phyloP scores from a whole-genome alignment of 2,113 vertebrate genomes.

The Ptyas mucosa region DNA sequence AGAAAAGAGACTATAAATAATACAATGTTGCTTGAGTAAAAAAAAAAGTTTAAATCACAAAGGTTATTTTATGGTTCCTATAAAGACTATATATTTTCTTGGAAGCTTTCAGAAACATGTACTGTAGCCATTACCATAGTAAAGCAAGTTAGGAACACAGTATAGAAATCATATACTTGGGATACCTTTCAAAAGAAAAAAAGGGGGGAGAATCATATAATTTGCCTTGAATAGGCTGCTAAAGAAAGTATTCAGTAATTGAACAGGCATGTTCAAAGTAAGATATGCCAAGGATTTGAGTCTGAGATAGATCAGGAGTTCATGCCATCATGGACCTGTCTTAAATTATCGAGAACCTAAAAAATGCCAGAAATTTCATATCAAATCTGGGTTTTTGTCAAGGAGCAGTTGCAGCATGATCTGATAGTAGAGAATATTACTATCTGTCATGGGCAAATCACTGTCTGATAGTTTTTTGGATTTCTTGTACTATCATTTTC shows the following conservation, averaged over 20 bases:
- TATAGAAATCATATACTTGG: neutral
- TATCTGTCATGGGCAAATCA: neutral
- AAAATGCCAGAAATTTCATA: neutral
- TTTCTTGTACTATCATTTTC: neutral
- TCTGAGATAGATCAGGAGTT: neutral
- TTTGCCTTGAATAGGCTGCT: neutral
- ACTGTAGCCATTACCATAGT: slow-evolving; percentile 6
- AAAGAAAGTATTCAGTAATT: neutral
- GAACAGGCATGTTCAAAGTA: neutral
- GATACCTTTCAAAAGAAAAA: neutral
- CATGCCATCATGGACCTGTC: neutral
- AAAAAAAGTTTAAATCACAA: slow-evolving; percentile 35
- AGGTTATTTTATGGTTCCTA: slow-evolving; percentile 49
- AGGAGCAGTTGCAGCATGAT: neutral
- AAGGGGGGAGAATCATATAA: neutral
- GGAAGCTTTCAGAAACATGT: slow-evolving; percentile 41
- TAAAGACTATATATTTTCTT: slow-evolving; percentile 45
- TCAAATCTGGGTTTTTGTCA: neutral
- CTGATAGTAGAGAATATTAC: neutral
- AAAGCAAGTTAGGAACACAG: slow-evolving; percentile 33
- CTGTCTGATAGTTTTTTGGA: neutral
- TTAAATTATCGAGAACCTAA: neutral
- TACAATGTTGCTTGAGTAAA: slow-evolving; percentile 33
- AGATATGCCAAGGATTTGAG: neutral
- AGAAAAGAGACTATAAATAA: slow-evolving; percentile 15